phyloP scores from a whole-genome alignment of 2,888 invertebrate genomes.

The Tipula lateralis region DNA sequence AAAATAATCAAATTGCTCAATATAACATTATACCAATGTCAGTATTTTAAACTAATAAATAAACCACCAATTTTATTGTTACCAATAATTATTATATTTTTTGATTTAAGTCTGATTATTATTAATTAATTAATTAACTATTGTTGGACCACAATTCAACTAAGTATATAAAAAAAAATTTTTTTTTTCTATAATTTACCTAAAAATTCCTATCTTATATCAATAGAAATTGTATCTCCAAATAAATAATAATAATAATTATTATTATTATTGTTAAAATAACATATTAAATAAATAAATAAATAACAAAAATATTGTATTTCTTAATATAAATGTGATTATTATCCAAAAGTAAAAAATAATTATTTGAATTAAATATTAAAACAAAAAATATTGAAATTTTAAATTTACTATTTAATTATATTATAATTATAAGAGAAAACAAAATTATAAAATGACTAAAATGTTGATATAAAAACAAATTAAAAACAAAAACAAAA shows the following conservation, averaged over 20 bases:
- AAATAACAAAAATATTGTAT: neutral
- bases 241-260: constrained; percentile 31
- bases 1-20: constrained; percentile 20
- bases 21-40: neutral
- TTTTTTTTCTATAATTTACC: neutral
- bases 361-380: constrained; percentile 6
- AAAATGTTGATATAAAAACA: constrained; percentile 34
- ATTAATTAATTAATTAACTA: too few species aligned
- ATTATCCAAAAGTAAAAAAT: neutral
- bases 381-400: neutral
- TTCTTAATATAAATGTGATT: constrained; percentile 24
- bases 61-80: constrained; percentile 19
- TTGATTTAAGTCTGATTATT: neutral
- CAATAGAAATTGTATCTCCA: neutral
- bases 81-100: neutral
- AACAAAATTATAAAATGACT: constrained; percentile 34
- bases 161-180: neutral
- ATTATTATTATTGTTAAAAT: too few species aligned
- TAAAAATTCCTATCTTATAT: neutral
- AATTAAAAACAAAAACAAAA: constrained; percentile 27
- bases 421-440: constrained; percentile 28
- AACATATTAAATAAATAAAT: neutral
- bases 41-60: neutral
- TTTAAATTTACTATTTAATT: constrained; percentile 19
- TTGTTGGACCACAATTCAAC: neutral